Percentiles rank a stretch among this genome's conserved stretches.
phyloP scores from a whole-genome alignment of 2,888 invertebrate genomes.

The Drosophila pseudotalamancana region DNA sequence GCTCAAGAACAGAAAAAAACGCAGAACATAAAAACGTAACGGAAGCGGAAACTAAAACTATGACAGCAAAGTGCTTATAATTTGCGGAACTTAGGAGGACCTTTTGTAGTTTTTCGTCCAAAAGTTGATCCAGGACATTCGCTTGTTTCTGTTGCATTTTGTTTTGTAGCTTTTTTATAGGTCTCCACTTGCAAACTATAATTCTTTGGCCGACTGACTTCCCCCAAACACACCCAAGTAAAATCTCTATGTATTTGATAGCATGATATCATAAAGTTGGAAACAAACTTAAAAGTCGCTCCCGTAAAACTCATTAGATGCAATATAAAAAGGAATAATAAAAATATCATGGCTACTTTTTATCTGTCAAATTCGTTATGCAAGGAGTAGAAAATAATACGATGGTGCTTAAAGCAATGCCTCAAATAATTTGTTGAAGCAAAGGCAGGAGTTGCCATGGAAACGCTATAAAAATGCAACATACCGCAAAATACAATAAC shows the following conservation, averaged over 20 bases:
- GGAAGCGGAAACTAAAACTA: constrained; percentile 22
- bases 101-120: constrained; percentile 32
- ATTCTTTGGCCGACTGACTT: constrained; percentile 29
- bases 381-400: background rate
- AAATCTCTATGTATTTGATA: constrained; percentile 32
- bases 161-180: constrained; percentile 52
- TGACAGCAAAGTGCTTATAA: constrained; percentile 66
- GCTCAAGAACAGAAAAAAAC: background rate
- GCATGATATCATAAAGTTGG: constrained; percentile 17
- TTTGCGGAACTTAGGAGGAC: constrained; percentile 50
- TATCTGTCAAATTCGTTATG: background rate
- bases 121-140: constrained; percentile 50
- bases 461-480: constrained; percentile 60
- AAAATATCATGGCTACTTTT: constrained; percentile 9
- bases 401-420: background rate
- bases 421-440: background rate
- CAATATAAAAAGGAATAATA: constrained; percentile 14
- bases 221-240: background rate
- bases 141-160: constrained; percentile 33
- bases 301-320: constrained; percentile 43
- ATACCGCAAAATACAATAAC: constrained; percentile 72
- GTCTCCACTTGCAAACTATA: constrained; percentile 48
- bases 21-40: background rate
- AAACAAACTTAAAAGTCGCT: constrained; percentile 21
- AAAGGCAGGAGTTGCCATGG: background rate